These are phyloP conservation scores for Acanthacorydalis orientalis DNA, from an alignment of 2,888 invertebrate genomes.

Conservation along the genomic window DNA sequence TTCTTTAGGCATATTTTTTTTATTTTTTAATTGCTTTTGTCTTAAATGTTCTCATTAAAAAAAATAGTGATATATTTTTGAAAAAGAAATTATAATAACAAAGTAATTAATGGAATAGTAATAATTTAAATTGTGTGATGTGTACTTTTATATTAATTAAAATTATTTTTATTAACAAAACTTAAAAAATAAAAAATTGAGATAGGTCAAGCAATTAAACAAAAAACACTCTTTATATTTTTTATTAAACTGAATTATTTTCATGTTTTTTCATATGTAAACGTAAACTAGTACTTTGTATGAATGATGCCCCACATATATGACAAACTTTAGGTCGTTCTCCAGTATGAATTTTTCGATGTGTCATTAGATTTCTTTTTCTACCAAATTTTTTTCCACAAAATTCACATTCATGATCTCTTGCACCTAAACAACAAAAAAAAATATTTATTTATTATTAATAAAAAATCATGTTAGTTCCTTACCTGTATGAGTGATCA, in stretches of 20 bases:
- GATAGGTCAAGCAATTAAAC: too few relatives aligned
- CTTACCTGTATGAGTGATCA: constrained; percentile 28
- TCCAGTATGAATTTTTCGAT: not conserved
- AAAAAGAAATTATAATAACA: too few relatives aligned
- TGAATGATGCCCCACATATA: not conserved
- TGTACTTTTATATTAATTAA: too few relatives aligned
- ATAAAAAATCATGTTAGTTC: constrained; percentile 24
- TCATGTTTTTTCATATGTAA: not conserved
- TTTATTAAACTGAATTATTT: not conserved
- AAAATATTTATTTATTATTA: not conserved
- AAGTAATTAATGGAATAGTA: too few relatives aligned
- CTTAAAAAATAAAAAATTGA: too few relatives aligned
- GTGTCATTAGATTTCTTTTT: not conserved
- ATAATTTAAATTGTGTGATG: too few relatives aligned
- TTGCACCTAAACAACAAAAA: not conserved
- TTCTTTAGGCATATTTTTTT: too few relatives aligned
- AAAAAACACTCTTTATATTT: too few relatives aligned
- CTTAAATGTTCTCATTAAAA: too few relatives aligned
- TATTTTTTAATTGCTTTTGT: too few relatives aligned
- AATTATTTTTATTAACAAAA: too few relatives aligned
- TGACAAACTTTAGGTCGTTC: not conserved
- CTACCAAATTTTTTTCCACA: constrained; percentile 6
- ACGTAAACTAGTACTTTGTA: not conserved
- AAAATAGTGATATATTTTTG: too few relatives aligned
- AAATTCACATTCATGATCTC: constrained; percentile 5